Conservation (phyloP, 2,797 vertebrate species). For the Lagorchestes hirsutus region DNA sequence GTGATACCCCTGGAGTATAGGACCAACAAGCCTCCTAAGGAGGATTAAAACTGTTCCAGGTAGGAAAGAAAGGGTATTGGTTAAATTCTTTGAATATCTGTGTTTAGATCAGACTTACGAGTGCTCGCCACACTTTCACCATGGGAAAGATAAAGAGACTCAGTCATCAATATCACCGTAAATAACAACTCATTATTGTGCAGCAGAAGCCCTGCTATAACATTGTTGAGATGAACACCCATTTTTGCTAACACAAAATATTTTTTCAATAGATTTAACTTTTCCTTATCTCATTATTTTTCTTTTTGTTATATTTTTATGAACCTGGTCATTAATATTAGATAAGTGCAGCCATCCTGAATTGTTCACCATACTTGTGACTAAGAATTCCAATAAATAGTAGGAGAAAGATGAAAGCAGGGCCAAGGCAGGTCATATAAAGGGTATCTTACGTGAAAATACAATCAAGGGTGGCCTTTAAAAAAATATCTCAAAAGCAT, state of each 20-base stretch:
- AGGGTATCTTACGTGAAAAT: slow-evolving; percentile 2
- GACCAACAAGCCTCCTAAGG: background rate
- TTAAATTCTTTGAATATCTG: background rate
- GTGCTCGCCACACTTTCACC: background rate
- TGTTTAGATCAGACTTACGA: background rate
- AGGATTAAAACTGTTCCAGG: background rate
- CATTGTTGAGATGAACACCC: background rate
- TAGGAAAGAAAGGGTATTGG: background rate
- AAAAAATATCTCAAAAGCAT: slow-evolving; percentile 15
- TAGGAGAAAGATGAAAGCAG: slow-evolving; percentile 39
- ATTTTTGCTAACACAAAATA: background rate
- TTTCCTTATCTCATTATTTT: background rate
- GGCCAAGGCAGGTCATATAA: background rate
- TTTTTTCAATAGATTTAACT: slow-evolving; percentile 9
- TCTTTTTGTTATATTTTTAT: slow-evolving; percentile 15
- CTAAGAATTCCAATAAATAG: slow-evolving; percentile 13
- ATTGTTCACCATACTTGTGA: background rate
- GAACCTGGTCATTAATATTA: slow-evolving; percentile 4
- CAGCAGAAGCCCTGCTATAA: background rate
- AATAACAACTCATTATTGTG: background rate
- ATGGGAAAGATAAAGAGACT: background rate
- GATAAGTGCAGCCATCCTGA: background rate
- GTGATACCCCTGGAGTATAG: background rate
- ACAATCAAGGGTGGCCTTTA: slow-evolving; percentile 47
- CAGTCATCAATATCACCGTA: background rate